Percentiles rank a stretch among this genome's conserved stretches.
Evolutionary conservation across 2,888 invertebrate genomes (phyloP).

Genomic region (Dromius quadrimaculatus): DNA sequence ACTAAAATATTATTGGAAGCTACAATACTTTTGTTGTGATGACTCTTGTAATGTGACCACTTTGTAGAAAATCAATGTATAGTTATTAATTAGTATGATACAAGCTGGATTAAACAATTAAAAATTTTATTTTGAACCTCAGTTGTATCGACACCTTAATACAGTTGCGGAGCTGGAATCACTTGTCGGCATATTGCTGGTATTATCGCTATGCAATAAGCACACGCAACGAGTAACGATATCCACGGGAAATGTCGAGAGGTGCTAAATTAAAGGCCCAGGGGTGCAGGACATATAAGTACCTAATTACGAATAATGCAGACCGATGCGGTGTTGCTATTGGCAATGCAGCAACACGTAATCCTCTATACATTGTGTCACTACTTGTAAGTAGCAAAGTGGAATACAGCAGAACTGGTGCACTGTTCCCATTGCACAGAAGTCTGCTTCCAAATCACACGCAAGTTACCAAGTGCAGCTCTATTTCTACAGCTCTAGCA

Average conservation of each 20-base stretch:
- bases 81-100: too few species aligned
- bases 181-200: conserved; percentile 24
- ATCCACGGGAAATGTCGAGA: too few species aligned
- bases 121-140: conserved; percentile 18
- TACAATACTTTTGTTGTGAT: too few species aligned
- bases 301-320: conserved; percentile 46
- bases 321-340: conserved; percentile 36
- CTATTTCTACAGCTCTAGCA: neutral
- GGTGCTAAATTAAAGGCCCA: too few species aligned
- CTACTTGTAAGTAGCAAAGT: neutral
- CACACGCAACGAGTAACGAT: too few species aligned
- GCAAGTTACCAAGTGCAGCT: neutral
- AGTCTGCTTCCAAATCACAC: neutral
- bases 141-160: neutral
- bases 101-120: conserved; percentile 3
- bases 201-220: conserved; percentile 4
- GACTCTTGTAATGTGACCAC: too few species aligned
- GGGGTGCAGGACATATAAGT: conserved; percentile 39
- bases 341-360: conserved; percentile 47
- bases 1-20: too few species aligned
- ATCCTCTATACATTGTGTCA: conserved; percentile 24
- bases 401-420: neutral
- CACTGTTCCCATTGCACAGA: neutral
- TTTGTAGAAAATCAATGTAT: too few species aligned
- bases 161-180: conserved; percentile 11